Evolutionary conservation across 92 coral and sea anemone species (phyloP), one percentile per base, ranked within the genome.

Genomic region (Palythoa grandiflora): DNA sequence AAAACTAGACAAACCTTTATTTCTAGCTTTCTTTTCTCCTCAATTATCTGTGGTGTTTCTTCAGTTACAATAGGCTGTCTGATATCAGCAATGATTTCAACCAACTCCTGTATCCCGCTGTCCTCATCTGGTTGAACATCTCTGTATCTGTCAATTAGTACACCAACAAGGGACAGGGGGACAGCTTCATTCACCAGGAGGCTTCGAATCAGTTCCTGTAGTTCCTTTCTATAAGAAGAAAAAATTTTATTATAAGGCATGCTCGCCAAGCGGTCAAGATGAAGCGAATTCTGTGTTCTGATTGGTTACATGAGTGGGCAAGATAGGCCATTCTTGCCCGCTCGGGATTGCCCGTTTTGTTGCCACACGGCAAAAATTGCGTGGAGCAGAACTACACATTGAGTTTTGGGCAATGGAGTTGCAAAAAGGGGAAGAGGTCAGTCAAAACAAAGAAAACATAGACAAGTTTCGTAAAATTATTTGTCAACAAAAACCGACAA

Each of bases 51-150:
- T 9, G 98, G 93, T 57, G 99, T 92, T 86, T 93, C 98, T 65
- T 92, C 87, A 71, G 93, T 73, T 73, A 89, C 80, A 55, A 95
- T 97, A n/a, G 99, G 99, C 88, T 97, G 94, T 37, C 93, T 91
- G 55, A 97, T 96, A 79, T 97, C 99, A 48, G 99, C 98, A 60
- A 97, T 97, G 66, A 95, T 93, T 88, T 95, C 99, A 36, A 94
- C 97, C 66, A 97, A 90, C 71, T 95, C 97, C 61, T 92, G 94
- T 16, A 97, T 95, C 75, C 98, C 93, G 85, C 71, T 72, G 12
- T 90, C 91, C 78, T 89, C 99, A 21, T 97, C 97, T 75, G 95
- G 93, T 77, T 97, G 95, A 79, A 97, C 90, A 55, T 89, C 92
- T 21, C 70, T 63, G 88, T 86, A 93, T 70, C 99, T 94, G 37